These are phyloP conservation scores for Lumbricus terrestris DNA, from an alignment of 2,888 invertebrate genomes.

Conservation along the genomic window DNA sequence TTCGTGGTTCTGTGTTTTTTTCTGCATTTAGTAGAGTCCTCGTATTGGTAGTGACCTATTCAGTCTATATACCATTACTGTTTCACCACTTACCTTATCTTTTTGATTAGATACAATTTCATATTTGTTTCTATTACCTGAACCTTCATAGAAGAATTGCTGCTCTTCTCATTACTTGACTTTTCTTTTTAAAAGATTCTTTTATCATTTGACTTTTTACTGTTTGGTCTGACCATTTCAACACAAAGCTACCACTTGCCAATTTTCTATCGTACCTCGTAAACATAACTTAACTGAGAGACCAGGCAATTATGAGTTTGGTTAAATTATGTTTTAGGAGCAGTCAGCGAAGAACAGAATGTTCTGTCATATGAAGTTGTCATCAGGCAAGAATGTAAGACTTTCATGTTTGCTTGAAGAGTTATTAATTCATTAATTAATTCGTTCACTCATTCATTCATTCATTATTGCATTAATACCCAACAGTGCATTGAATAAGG, in stretches of 20 bases:
- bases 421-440: no score
- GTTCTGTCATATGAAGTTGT: conserved; percentile 87
- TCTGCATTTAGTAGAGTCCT: no score
- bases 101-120: not conserved
- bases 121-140: not conserved
- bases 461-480: no score
- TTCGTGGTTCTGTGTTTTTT: no score
- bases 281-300: not conserved
- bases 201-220: not conserved
- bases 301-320: not conserved
- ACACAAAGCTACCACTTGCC: not conserved
- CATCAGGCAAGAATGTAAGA: conserved; percentile 73
- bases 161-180: not conserved
- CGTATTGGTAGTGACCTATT: no score
- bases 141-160: not conserved
- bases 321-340: not conserved
- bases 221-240: not conserved
- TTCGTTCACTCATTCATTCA: no score
- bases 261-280: not conserved
- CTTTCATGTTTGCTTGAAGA: not conserved
- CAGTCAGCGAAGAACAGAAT: conserved; percentile 41
- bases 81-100: not conserved
- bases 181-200: not conserved
- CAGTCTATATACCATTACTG: no score
- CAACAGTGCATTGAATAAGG: no score